A percentile compares a stretch with the other conserved stretches of the same genome.
Conservation (phyloP, 2,113 vertebrate genomes). For the Podilymbus podiceps region DNA sequence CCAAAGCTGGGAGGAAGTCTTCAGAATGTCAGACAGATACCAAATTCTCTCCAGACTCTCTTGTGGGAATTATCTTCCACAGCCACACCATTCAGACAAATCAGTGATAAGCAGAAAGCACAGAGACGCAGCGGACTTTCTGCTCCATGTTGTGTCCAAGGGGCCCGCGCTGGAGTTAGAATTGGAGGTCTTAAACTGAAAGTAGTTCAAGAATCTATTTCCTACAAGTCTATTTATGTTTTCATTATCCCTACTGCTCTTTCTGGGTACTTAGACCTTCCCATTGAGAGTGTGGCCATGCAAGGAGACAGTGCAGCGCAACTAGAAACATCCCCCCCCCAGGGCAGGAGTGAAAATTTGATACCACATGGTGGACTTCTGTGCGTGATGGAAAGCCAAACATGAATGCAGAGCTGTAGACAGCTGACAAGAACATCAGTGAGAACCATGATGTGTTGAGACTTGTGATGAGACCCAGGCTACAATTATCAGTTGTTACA, state of each 20-base stretch:
- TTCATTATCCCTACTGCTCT: neutral
- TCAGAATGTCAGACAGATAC: neutral
- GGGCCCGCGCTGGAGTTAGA: neutral
- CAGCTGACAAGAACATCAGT: neutral
- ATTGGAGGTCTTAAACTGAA: neutral
- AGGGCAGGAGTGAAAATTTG: neutral
- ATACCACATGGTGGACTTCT: neutral
- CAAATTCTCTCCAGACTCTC: neutral
- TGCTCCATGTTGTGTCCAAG: neutral
- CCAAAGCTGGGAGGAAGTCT: neutral
- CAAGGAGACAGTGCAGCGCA: neutral
- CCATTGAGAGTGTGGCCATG: neutral
- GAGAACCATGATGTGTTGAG: neutral
- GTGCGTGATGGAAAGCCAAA: neutral
- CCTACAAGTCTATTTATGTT: neutral
- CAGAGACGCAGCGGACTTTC: neutral
- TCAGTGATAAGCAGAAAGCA: neutral
- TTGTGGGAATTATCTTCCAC: neutral
- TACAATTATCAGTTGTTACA: neutral
- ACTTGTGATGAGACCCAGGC: neutral
- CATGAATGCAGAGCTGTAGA: neutral
- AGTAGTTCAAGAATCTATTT: neutral
- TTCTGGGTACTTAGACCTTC: neutral
- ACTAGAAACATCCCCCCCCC: neutral
- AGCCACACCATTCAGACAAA: neutral